phyloP scores from a whole-genome alignment of 2,113 vertebrate genomes.

The Barbus barbus region DNA sequence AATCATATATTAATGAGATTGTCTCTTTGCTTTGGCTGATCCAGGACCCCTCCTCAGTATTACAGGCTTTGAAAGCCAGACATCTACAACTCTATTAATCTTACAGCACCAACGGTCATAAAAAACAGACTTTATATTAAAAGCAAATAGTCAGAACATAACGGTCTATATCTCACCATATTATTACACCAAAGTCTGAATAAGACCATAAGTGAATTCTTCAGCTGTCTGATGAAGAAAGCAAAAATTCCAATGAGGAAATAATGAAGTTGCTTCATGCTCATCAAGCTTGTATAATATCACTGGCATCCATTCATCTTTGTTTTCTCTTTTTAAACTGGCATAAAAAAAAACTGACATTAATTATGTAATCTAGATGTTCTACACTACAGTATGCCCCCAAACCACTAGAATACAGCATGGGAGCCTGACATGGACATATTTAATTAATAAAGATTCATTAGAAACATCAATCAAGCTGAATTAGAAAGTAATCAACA shows the following conservation, averaged over 20 bases:
- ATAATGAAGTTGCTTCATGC: not conserved
- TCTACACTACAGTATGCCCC: not conserved
- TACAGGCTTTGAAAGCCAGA: slow-evolving; percentile 69
- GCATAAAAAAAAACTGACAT: not conserved
- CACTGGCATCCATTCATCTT: not conserved
- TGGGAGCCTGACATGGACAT: slow-evolving; percentile 3
- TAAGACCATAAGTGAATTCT: slow-evolving; percentile 23
- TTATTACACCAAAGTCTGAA: slow-evolving; percentile 65
- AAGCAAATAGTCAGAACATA: slow-evolving; percentile 76
- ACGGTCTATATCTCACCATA: slow-evolving; percentile 75
- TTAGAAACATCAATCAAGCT: slow-evolving; percentile 33
- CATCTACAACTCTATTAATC: slow-evolving; percentile 82
- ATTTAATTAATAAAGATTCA: not conserved
- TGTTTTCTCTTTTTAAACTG: not conserved
- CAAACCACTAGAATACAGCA: not conserved
- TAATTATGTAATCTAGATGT: not conserved
- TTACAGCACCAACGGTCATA: slow-evolving; percentile 63
- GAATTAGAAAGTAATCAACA: slow-evolving; percentile 9
- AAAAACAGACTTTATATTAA: slow-evolving; percentile 69
- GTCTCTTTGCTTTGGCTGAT: slow-evolving; percentile 78
- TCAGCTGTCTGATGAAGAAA: slow-evolving; percentile 3
- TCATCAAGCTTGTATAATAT: not conserved
- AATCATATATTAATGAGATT: slow-evolving; percentile 88
- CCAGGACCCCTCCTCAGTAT: slow-evolving; percentile 58
- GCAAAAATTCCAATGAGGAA: not conserved